Evolutionary conservation across 1,140 invertebrate species (phyloP), one percentile per base, ranked within the genome.

Genomic region (honey bee (Apis mellifera)): DNA sequence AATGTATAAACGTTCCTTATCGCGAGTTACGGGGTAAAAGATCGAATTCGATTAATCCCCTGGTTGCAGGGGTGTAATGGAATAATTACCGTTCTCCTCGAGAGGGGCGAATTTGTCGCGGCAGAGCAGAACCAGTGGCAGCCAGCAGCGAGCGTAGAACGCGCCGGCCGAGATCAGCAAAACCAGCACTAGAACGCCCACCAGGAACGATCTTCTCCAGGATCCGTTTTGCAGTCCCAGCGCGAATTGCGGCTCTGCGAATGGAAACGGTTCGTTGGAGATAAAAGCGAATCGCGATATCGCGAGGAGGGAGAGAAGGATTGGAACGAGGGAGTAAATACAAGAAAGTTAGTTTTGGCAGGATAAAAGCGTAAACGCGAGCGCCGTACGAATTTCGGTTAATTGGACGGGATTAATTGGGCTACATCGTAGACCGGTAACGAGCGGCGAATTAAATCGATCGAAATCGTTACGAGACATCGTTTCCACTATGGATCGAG

Each of bases 111-210:
- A 93, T 86, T 91, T 93, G 90, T 94, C 91, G 69, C 92, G 91
- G n/a, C 89, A 93, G 15, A 92, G 75, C 11, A 94, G 86, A 62
- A 87, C 87, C 66, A 94, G 66, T 9, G 92, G 92, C 57, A 94
- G 78, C 92, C 92, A 93, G 83, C 92, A 94, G 32, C 93, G 91
- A 15, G 90, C 90, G 85, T 93, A 94, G 89, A 93, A 93, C 64
- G 92, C 91, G 12, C 80, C 90, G 21, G 88, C 89, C 1, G 93
- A 93, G 69, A 92, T 84, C 17, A 93, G 84, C 60, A 94, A 64
- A 1, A 93, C 84, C 62, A 94, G 80, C 2, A 92, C 89, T 50
- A 93, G 86, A 17, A 93, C 86, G 9, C 90, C 90, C 23, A 94
- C 78, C 59, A 94, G 75, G 50, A 94, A 85, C 17, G 92, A 90